Base-by-base conservation (phyloP, 1,140 invertebrate genomes). In the Philopotamus ludificatus region DNA sequence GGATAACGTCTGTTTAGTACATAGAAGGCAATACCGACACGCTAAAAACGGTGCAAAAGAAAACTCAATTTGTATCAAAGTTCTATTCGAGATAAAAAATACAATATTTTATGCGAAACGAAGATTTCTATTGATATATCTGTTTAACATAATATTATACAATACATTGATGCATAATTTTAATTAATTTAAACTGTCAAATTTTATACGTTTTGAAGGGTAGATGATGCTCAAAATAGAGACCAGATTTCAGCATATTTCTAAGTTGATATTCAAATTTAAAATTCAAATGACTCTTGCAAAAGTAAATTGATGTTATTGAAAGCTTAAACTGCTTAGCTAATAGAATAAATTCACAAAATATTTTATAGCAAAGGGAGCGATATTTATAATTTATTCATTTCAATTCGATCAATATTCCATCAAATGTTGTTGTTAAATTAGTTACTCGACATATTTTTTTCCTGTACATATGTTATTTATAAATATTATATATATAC, bases 291-390 rank as follows among this genome's bases (percentile, higher is more conserved):
- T 50, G 47, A 50, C 22, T 21, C 9, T 9, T 3, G 10, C 47
- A 50, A 50, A 50, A 50, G 47, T 21, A 21, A 50, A 20, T 20
- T 21, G 47, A 50, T 50, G 47, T 50, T 50, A 50, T 50, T 20
- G 47, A 20, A 50, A 4, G 47, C 21, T 20, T 10, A 50, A 50
- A 50, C 22, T 50, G 47, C 21, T 50, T 21, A 20, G 21, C 47
- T 3, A 10, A 18, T 3, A 21, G 21, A 18, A 20, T n/a, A 50
- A 18, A 50, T 20, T 50, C 28, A 12, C 12, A 34, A 34, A 34
- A 34, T 34, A 34, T 34, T 34, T 34, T 12, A 34, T 34, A 4
- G 28, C 12, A 12, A 12, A 12, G 28, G 4, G 28, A 12, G 12
- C 28, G 28, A 34, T 7, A 34, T 7, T 7, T 34, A 34, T 34